Conservation (phyloP, 2,888 invertebrate species). For the Keiferia lycopersicella region DNA sequence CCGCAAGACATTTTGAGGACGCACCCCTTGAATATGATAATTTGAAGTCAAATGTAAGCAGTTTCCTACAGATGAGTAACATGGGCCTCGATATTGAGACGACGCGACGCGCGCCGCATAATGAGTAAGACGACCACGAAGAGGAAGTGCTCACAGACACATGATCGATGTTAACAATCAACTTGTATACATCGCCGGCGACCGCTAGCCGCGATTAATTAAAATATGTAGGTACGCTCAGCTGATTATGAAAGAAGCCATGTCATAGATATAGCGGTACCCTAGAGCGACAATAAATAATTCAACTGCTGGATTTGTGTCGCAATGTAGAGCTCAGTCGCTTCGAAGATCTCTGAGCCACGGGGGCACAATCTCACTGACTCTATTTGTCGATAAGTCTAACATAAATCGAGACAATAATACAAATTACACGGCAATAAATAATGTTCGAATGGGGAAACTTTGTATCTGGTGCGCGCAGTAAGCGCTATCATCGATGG, state of each 20-base stretch:
- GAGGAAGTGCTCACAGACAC: constrained; percentile 53
- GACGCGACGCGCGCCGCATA: constrained; percentile 44
- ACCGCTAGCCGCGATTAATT: constrained; percentile 23
- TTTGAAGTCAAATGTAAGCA: constrained; percentile 18
- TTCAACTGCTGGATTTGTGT: constrained; percentile 23
- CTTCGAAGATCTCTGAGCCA: constrained; percentile 14
- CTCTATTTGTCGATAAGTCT: constrained; percentile 52
- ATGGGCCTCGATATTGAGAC: constrained; percentile 35
- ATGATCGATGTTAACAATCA: constrained; percentile 52
- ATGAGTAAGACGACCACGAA: constrained; percentile 48
- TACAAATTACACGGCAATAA: constrained; percentile 68
- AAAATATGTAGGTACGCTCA: constrained; percentile 15
- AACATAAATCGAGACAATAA: constrained; percentile 39
- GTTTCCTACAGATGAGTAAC: constrained; percentile 24
- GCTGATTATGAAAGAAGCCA: constrained; percentile 22
- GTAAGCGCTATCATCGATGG: constrained; percentile 70
- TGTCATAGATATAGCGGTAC: constrained; percentile 16
- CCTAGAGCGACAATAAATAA: constrained; percentile 22
- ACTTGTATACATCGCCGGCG: constrained; percentile 25
- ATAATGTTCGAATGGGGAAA: constrained; percentile 64
- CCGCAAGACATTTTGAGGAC: not conserved
- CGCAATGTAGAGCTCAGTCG: constrained; percentile 22
- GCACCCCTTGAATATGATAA: constrained; percentile 14
- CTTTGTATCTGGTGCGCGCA: constrained; percentile 62
- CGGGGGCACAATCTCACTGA: constrained; percentile 43